phyloP scores from a whole-genome alignment of 2,888 invertebrate genomes.

The Bellardia bayeri region DNA sequence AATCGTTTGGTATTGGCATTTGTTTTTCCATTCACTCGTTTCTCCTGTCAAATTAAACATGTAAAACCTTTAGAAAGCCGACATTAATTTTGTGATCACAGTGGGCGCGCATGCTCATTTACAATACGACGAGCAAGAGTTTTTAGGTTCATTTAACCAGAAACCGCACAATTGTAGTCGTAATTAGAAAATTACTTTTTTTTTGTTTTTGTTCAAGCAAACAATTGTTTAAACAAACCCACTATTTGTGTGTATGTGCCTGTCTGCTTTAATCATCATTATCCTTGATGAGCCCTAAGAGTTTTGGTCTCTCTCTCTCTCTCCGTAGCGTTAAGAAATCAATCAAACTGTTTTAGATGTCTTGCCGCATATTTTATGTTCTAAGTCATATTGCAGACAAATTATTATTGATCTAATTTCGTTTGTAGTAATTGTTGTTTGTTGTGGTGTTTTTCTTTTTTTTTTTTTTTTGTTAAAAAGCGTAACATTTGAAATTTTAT shows the following conservation, averaged over 20 bases:
- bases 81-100: slow-evolving; percentile 54
- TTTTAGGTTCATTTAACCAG: slow-evolving; percentile 55
- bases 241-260: slow-evolving; percentile 1
- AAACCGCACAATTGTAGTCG: slow-evolving; percentile 65
- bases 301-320: neutral
- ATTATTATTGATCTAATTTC: slow-evolving; percentile 67
- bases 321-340: slow-evolving; percentile 56
- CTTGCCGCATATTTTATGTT: slow-evolving; percentile 39
- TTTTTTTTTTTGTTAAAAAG: slow-evolving; percentile 31
- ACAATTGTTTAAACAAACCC: slow-evolving; percentile 46
- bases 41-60: slow-evolving; percentile 67
- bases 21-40: slow-evolving; percentile 34
- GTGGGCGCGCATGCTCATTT: slow-evolving; percentile 72
- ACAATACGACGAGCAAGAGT: slow-evolving; percentile 14
- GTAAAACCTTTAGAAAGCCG: slow-evolving; percentile 49
- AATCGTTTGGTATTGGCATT: slow-evolving; percentile 45
- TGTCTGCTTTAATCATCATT: slow-evolving; percentile 47
- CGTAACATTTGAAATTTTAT: slow-evolving; percentile 68
- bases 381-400: slow-evolving; percentile 66
- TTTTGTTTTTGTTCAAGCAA: slow-evolving; percentile 42
- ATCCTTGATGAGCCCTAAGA: slow-evolving; percentile 38
- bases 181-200: slow-evolving; percentile 68
- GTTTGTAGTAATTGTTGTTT: neutral
- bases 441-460: too few relatives aligned
- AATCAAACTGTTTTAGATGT: slow-evolving; percentile 63